Base-by-base conservation (phyloP, 2,888 invertebrate genomes). In the Rhodophaea formosa region DNA sequence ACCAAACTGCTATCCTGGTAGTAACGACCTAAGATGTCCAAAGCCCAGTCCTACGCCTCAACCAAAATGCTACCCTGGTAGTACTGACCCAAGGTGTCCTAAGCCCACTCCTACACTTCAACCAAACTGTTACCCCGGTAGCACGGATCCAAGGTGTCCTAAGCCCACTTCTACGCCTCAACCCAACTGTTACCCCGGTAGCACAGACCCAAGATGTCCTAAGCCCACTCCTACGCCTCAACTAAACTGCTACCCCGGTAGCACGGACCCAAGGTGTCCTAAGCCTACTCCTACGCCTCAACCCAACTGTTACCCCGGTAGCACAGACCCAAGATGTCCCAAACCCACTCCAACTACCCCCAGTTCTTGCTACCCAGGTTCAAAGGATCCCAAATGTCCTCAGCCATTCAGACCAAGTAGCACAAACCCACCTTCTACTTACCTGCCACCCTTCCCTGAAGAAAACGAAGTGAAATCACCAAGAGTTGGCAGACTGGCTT, bases 401-500 rank as follows among this genome's bases (percentile, higher is more conserved):
- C 82, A 90, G 65, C 86, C 87, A 39, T 82, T 92, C 74, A 80
- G 88, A 60, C 81, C 86, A 29, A 83, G 83, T 61, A 83, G 88
- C 67, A 81, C 86, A 30, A 84, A 86, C 63, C 82, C 92, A 62
- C 84, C 91, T 60, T 80, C 87, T 1, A 88, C 89, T 8, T 92
- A 92, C 63, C 75, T 92, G 35, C 91, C 92, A 7, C 92, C 92
- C 10, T 86, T 88, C 67, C 85, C 88, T 0, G 74, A 74, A 56
- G 86, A 83, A 62, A 89, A 90, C 67, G 88, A 89, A 77, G 68
- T 88, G 1, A 79, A 79, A 59, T 72, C 84, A 6, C 62, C 68
- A 14, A 77, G 83, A 61, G 62, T 68, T 12, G 77, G 80, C 56
- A 81, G 80, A 72, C 66, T 82, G 54, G 82, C 77, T 10, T 62